These are phyloP conservation scores for Sarotherodon lohbergeri DNA, from an alignment of 2,113 vertebrate species.

Conservation along the genomic window DNA sequence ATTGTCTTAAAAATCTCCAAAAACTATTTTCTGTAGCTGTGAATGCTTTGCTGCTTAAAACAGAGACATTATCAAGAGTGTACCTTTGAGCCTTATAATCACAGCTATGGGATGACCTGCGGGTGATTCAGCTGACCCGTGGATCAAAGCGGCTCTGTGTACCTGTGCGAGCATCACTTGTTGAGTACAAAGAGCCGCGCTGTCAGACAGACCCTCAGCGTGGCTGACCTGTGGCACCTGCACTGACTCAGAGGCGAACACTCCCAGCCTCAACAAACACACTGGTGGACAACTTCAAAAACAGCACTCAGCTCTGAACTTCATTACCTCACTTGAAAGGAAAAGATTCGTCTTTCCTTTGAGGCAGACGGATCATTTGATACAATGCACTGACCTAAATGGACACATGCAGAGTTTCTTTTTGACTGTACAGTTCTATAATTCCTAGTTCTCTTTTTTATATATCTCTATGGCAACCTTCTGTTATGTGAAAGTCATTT, in stretches of 20 bases:
- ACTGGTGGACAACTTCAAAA: conserved; percentile 54
- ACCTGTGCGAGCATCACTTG: conserved; percentile 48
- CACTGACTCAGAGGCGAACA: conserved; percentile 7
- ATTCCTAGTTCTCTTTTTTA: neutral
- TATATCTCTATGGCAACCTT: neutral
- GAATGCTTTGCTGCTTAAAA: neutral
- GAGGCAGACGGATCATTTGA: conserved; percentile 41
- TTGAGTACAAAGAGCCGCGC: conserved; percentile 52
- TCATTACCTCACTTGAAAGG: conserved; percentile 67
- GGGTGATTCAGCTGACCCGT: conserved; percentile 25
- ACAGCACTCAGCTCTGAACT: conserved; percentile 28
- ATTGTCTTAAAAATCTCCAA: neutral
- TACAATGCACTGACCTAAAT: conserved; percentile 44
- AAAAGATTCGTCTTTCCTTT: conserved; percentile 16
- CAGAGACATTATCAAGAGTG: neutral
- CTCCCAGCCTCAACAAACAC: conserved; percentile 46
- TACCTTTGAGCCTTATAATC: conserved; percentile 18
- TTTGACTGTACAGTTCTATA: neutral
- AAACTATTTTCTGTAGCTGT: neutral
- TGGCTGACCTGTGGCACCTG: conserved; percentile 31
- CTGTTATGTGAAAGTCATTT: neutral
- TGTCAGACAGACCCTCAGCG: conserved; percentile 14
- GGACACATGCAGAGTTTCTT: neutral
- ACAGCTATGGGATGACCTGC: conserved; percentile 32
- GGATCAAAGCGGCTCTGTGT: conserved; percentile 49